These are phyloP conservation scores for Dynastes tityus DNA, from an alignment of 2,888 invertebrate genomes.

Conservation along the genomic window DNA sequence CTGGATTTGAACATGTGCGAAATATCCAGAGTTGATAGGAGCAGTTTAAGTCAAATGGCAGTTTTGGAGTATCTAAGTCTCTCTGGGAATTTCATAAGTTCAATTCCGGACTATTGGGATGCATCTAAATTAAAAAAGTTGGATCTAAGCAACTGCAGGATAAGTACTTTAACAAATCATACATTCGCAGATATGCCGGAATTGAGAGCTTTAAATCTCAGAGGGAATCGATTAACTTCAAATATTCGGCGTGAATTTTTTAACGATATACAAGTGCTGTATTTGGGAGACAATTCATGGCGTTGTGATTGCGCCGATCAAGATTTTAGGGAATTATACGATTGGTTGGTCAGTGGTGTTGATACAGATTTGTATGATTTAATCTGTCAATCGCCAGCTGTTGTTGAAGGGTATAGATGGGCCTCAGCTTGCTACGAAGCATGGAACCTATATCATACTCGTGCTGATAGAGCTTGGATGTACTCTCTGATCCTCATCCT, in stretches of 20 bases:
- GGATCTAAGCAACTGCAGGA: conserved; percentile 76
- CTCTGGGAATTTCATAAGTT: conserved; percentile 78
- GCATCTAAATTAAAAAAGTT: conserved; percentile 76
- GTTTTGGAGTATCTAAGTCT: conserved; percentile 77
- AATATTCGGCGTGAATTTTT: conserved; percentile 76
- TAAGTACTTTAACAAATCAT: conserved; percentile 76
- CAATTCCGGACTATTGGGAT: conserved; percentile 76
- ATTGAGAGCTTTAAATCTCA: conserved; percentile 76
- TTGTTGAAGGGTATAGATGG: conserved; percentile 79
- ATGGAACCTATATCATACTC: conserved; percentile 70
- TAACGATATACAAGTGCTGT: conserved; percentile 75
- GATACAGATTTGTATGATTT: conserved; percentile 71
- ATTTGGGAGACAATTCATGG: conserved; percentile 84
- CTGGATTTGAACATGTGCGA: conserved; percentile 80
- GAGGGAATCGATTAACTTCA: conserved; percentile 81
- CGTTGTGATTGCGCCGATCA: conserved; percentile 80
- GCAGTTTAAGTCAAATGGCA: conserved; percentile 75
- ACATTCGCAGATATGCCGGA: conserved; percentile 78
- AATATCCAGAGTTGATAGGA: conserved; percentile 74
- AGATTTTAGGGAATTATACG: conserved; percentile 76
- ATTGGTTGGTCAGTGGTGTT: conserved; percentile 74
- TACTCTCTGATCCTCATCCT: conserved; percentile 74
- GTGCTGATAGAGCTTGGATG: conserved; percentile 72
- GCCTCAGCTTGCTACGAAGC: conserved; percentile 76
- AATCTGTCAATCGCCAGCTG: conserved; percentile 79